Evolutionary conservation across 2,888 invertebrate species (phyloP), one percentile per base, ranked within the genome.

Genomic region (Lasioglossum zephyrum): DNA sequence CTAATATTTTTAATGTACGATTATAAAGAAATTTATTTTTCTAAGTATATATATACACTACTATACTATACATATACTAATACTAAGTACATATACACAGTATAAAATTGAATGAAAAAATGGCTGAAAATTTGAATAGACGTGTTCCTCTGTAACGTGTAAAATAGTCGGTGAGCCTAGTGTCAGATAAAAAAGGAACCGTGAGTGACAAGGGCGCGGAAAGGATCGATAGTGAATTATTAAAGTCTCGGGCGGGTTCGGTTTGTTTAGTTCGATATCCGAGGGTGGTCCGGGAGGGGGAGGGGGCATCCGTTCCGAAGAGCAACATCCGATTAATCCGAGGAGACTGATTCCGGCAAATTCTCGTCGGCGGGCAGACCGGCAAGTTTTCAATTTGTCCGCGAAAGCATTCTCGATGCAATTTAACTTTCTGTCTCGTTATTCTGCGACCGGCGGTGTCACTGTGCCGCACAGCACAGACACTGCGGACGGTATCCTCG

Each of bases 391-490:
- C 73, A 73, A 73, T 73, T 73, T 73, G 44, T 26, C 47, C 47
- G 16, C n/a, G 13, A 22, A 47, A 47, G 73, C 36, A 9, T 69
- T 69, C 57, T 11, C 22, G 44, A 31, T 36, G 60, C 73, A 69
- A 77, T 77, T 84, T 74, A 69, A 73, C 83, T 82, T 44, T 31
- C 57, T 26, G 44, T 53, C 44, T 22, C 49, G 74, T 75, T 72
- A 41, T 77, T 75, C 74, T 2, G n/a, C 69, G 60, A 4, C 57
- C 66, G 13, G 47, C 22, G 4, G 18, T 44, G 41, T 49, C 70
- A 39, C 70, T 18, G 36, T 57, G 11, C 76, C n/a, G 41, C 60
- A 8, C 60, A 6, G 13, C 26, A 4, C 69, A 47, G 31, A 70
- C 63, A 47, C 49, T 22, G 44, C 31, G 31, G 22, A 26, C 74